A percentile compares a stretch with the other conserved stretches of the same genome.
phyloP scores from a whole-genome alignment of 2,797 vertebrate genomes.

The Pygocentrus nattereri region DNA sequence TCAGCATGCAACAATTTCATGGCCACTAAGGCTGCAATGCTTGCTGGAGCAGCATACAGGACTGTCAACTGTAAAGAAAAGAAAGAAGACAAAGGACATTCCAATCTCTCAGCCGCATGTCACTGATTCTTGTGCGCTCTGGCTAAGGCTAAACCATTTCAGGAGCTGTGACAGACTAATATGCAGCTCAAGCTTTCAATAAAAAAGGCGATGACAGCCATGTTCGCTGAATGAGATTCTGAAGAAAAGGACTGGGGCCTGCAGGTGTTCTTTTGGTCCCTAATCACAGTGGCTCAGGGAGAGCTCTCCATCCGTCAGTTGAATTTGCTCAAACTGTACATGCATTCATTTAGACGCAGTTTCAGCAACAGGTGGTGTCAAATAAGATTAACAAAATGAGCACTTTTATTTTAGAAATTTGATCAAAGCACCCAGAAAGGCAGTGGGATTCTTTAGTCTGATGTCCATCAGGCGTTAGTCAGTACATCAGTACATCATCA shows the following conservation, averaged over 20 bases:
- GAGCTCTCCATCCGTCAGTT: background rate
- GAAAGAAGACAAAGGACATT: slow-evolving; percentile 54
- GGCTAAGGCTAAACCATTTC: slow-evolving; percentile 48
- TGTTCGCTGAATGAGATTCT: slow-evolving; percentile 52
- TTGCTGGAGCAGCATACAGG: slow-evolving; percentile 9
- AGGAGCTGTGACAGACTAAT: slow-evolving; percentile 61
- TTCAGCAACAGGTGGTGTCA: slow-evolving; percentile 19
- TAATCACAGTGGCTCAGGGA: slow-evolving; percentile 36
- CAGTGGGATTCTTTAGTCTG: too few species aligned
- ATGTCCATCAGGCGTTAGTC: background rate
- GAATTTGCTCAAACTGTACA: slow-evolving; percentile 22
- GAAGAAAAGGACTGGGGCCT: slow-evolving; percentile 49
- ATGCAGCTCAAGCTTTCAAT: slow-evolving; percentile 58
- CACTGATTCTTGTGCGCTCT: slow-evolving; percentile 28
- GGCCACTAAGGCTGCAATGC: background rate
- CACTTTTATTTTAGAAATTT: background rate
- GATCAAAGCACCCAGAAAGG: slow-evolving; percentile 1
- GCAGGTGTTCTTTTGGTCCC: slow-evolving; percentile 56
- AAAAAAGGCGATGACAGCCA: slow-evolving; percentile 63
- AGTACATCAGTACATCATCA: background rate
- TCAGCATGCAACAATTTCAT: background rate
- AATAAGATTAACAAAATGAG: slow-evolving; percentile 6
- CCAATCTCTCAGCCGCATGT: slow-evolving; percentile 53
- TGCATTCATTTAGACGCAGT: slow-evolving; percentile 15
- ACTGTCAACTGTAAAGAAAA: slow-evolving; percentile 34